Evolutionary conservation across 2,888 invertebrate species (phyloP).

Genomic region (Lasioglossum vierecki): DNA sequence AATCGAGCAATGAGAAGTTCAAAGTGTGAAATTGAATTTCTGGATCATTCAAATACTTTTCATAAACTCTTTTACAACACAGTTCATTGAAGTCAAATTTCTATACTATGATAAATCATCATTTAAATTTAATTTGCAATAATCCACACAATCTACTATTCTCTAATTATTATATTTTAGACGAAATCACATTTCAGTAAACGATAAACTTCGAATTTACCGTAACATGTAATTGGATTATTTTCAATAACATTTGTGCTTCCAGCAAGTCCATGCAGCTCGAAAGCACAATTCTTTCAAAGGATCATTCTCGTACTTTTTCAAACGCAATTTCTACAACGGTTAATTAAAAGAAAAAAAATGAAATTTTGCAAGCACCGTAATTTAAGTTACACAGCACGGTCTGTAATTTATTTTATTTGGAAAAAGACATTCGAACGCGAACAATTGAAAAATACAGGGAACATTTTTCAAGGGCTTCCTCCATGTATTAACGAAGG

Average conservation of each 20-base stretch:
- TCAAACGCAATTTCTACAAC: not conserved
- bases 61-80: not conserved
- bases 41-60: too few species aligned
- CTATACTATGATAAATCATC: not conserved
- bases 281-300: conserved; percentile 6
- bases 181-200: not conserved
- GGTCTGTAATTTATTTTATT: not conserved
- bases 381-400: not conserved
- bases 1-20: not conserved
- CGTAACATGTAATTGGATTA: too few species aligned
- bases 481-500: not conserved
- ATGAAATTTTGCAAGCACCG: not conserved
- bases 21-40: not conserved
- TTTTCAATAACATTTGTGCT: not conserved
- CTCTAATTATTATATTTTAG: too few species aligned
- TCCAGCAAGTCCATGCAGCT: not conserved
- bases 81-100: not conserved
- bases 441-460: not conserved
- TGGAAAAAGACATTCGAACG: not conserved
- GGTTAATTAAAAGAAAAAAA: not conserved
- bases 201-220: not conserved
- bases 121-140: too few species aligned
- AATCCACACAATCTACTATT: not conserved
- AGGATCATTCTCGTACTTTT: not conserved
- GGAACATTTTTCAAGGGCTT: not conserved